Base-by-base conservation (phyloP, 2,797 vertebrate genomes). In the Eupleurogrammus muticus region DNA sequence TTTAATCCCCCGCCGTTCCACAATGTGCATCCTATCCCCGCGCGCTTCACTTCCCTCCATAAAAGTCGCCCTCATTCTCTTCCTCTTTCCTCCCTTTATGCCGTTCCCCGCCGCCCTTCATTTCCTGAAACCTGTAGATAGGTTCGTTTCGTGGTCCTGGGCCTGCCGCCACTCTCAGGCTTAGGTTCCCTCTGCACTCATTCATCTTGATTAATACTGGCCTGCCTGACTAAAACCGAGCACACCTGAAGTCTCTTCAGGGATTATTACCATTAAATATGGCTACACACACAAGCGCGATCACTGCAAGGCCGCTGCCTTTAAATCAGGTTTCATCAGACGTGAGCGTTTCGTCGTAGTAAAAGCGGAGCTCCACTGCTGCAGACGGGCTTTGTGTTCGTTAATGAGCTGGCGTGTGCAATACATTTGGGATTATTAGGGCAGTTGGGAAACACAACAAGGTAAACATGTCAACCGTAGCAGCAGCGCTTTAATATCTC, bases 161-260 rank as follows among this genome's bases (percentile, higher is more conserved):
- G 23, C 54, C 55, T 66, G 40, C 35, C 32, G 8, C 17, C 20
- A 35, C 21, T 50, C 28, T 57, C 23, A 32, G 59, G 50, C 47
- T 62, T 42, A 7, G 73, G 48, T 60, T 75, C 59, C 49, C 52
- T 53, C 64, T 71, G 75, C 73, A 78, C 77, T 66, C 70, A 81
- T 83, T 77, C 60, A 73, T 81, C 78, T 80, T 76, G 52, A 73
- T 72, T 73, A 80, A 75, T 42, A 60, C 55, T 53, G 34, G 68
- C 6, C 32, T 53, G 49, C 53, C 23, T 34, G 59, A 76, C 20
- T 49, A 57, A 80, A 62, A 47, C 59, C 24, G 20, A 76, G 66
- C 53, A 24, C 40, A 54, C 38, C 35, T 60, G 32, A 34, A 44
- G 51, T 52, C 57, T 49, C 44, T 21, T 5, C 14, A 14, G 38